These are phyloP conservation scores for Alfaro cultratus DNA, from an alignment of 2,797 vertebrate genomes.

Conservation along the genomic window DNA sequence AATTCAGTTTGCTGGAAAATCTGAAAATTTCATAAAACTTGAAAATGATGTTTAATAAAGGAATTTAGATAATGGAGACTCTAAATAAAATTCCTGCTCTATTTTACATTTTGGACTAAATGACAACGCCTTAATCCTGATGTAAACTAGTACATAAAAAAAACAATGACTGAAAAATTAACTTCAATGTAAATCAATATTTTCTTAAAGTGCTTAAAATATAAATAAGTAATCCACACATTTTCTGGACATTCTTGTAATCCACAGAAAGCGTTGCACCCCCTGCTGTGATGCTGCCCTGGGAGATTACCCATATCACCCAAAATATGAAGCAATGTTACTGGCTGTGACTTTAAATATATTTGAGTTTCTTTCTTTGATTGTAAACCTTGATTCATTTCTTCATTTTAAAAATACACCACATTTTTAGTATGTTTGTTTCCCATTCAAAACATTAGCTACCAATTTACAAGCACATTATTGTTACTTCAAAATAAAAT, in stretches of 20 bases:
- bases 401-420: slow-evolving; percentile 24
- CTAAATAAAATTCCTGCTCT: too few relatives aligned
- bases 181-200: not conserved
- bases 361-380: not conserved
- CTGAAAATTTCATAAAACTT: too few relatives aligned
- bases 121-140: not conserved
- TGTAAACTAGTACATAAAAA: not conserved
- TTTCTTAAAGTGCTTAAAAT: not conserved
- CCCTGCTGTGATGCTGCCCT: not conserved
- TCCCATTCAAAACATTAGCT: slow-evolving; percentile 36
- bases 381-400: not conserved
- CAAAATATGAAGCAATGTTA: not conserved
- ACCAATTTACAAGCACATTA: slow-evolving; percentile 1
- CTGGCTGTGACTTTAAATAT: not conserved
- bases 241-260: not conserved
- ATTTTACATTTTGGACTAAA: too few relatives aligned
- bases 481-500: slow-evolving; percentile 15
- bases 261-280: not conserved
- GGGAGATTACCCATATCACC: not conserved
- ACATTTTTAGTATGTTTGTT: slow-evolving; percentile 25
- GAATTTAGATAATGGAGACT: too few relatives aligned
- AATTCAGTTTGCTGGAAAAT: too few relatives aligned
- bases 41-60: too few relatives aligned
- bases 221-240: not conserved
- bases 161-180: not conserved